Evolutionary conservation across 2,797 vertebrate genomes (phyloP), one percentile per base, ranked within the genome.

Genomic region (Selene dorsalis): DNA sequence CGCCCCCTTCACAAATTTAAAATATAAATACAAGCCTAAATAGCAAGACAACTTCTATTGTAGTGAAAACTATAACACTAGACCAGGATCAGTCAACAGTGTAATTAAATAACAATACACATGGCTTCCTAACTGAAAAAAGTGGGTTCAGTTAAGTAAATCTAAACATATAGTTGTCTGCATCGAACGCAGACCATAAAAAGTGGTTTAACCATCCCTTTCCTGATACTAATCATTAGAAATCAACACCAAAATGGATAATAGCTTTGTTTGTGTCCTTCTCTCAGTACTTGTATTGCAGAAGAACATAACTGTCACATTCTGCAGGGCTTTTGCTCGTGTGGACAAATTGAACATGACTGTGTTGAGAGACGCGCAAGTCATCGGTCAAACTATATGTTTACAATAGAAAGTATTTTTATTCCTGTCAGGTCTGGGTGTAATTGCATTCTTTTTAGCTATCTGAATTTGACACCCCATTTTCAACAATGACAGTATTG

Each of bases 381-480:
- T 74, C 74, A 78, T 56, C 41, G 67, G 76, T 88, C 79, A 79
- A 83, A 85, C 73, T 84, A 56, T 69, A 82, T 85, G 79, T 90
- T 86, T 91, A 90, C 87, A 91, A 91, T 73, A 83, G 81, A 87
- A 84, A 56, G 64, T 84, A 76, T 92, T 92, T 62, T 89, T 86
- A 89, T 88, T 90, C 80, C 73, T 88, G 85, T 91, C 86, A 92
- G 85, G 80, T 87, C 77, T 30, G 69, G 68, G 79, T 88, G 83
- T 89, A 94, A 94, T 91, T 91, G 90, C 87, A 83, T 92, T 92
- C 75, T 90, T 91, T 89, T 92, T 84, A 86, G 84, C 85, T 86
- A 92, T 92, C 86, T 84, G 87, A 87, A 90, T 90, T 91, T 91
- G 90, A 94, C 93, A 92, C 87, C 87, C 80, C 73, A 90, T 93